Evolutionary conservation across 2,113 vertebrate genomes (phyloP).

Genomic region (Trematomus loennbergii): DNA sequence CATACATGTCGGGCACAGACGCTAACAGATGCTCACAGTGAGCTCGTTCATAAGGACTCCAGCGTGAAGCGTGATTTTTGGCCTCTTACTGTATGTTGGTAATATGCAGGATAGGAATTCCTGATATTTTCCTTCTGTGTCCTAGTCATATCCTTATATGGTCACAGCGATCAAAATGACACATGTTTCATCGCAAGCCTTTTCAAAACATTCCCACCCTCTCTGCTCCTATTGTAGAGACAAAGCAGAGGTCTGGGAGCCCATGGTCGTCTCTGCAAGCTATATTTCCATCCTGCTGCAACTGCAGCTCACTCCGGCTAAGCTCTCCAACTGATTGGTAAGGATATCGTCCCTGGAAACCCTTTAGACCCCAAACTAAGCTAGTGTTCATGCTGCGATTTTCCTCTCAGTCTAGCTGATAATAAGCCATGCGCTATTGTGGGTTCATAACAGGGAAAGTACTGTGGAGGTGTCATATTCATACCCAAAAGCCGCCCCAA

Average conservation of each 20-base stretch:
- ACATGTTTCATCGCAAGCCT: conserved; percentile 72
- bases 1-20: conserved; percentile 47
- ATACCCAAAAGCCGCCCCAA: conserved; percentile 51
- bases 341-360: conserved; percentile 52
- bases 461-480: conserved; percentile 67
- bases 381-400: conserved; percentile 65
- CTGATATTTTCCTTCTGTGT: conserved; percentile 60
- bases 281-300: conserved; percentile 15
- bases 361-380: conserved; percentile 63
- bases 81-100: conserved; percentile 16
- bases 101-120: conserved; percentile 47
- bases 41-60: conserved; percentile 1
- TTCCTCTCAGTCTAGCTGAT: conserved; percentile 63
- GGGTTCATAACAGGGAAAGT: conserved; percentile 44
- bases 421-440: conserved; percentile 53
- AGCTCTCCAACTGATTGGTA: conserved; percentile 59
- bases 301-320: conserved; percentile 23
- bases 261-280: conserved; percentile 21
- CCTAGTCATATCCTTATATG: conserved; percentile 78
- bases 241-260: conserved; percentile 63
- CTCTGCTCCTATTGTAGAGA: conserved; percentile 57
- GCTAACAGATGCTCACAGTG: conserved; percentile 31
- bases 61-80: not conserved
- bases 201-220: conserved; percentile 71
- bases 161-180: conserved; percentile 76